Conservation (phyloP, 2,797 vertebrate species). For the Centropyge bicolor region DNA sequence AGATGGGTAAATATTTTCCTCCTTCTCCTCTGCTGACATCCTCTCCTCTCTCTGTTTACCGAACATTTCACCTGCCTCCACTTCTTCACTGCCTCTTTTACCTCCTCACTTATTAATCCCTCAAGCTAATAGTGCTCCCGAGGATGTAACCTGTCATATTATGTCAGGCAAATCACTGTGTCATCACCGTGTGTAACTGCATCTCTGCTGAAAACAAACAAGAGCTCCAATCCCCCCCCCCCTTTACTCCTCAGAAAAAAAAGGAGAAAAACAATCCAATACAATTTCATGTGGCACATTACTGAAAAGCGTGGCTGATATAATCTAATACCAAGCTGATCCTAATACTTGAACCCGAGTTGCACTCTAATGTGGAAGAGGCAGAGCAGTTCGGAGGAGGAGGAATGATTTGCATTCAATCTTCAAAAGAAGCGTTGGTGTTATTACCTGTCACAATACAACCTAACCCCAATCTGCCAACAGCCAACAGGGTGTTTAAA, state of each 20-base stretch:
- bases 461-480: constrained; percentile 70
- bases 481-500: constrained; percentile 35
- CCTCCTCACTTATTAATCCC: constrained; percentile 57
- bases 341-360: constrained; percentile 53
- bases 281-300: constrained; percentile 39
- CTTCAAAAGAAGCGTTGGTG: constrained; percentile 58
- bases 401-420: constrained; percentile 75
- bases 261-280: constrained; percentile 1
- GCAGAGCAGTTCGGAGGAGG: constrained; percentile 35
- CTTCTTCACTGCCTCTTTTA: constrained; percentile 49
- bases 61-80: constrained; percentile 47
- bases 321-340: constrained; percentile 57
- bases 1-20: constrained; percentile 36
- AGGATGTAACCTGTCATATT: constrained; percentile 51
- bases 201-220: constrained; percentile 44
- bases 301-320: constrained; percentile 46
- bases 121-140: constrained; percentile 52
- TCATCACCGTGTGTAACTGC: constrained; percentile 24
- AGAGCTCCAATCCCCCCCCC: neutral
- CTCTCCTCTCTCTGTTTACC: constrained; percentile 7
- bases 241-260: neutral
- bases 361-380: constrained; percentile 36
- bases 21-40: constrained; percentile 3
- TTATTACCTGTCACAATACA: constrained; percentile 72
- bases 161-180: constrained; percentile 47